These are phyloP conservation scores for Spatula versicolor DNA, from an alignment of 2,797 vertebrate species.

Conservation along the genomic window DNA sequence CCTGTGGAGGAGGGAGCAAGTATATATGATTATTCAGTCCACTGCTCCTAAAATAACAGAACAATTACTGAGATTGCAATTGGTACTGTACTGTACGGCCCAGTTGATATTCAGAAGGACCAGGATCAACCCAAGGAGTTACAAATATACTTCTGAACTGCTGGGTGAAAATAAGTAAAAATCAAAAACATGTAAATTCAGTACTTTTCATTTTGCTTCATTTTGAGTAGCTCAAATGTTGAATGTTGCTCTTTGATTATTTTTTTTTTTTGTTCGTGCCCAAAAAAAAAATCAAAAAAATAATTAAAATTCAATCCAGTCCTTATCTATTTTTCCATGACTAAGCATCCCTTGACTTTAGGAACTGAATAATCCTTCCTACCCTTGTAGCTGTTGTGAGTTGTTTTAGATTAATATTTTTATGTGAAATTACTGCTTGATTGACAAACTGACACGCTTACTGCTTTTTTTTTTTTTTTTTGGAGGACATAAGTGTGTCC, in stretches of 20 bases:
- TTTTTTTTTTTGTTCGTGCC: neutral
- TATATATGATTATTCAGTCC: neutral
- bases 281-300: slow-evolving; percentile 28
- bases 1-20: rapidly evolving
- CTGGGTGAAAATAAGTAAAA: neutral
- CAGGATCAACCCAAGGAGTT: neutral
- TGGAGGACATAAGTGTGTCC: neutral
- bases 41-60: neutral
- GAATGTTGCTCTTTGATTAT: neutral
- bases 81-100: neutral
- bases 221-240: neutral
- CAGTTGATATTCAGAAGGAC: neutral
- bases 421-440: neutral
- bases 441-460: neutral
- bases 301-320: slow-evolving; percentile 23
- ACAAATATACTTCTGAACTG: neutral
- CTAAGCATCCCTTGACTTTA: neutral
- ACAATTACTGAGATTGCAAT: neutral
- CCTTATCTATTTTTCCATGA: neutral
- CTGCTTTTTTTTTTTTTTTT: neutral
- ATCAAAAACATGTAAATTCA: neutral
- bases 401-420: neutral
- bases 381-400: neutral
- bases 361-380: slow-evolving; percentile 11
- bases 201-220: neutral